These are phyloP conservation scores for Poecilia gillii DNA, from an alignment of 2,797 vertebrate genomes.

Conservation along the genomic window DNA sequence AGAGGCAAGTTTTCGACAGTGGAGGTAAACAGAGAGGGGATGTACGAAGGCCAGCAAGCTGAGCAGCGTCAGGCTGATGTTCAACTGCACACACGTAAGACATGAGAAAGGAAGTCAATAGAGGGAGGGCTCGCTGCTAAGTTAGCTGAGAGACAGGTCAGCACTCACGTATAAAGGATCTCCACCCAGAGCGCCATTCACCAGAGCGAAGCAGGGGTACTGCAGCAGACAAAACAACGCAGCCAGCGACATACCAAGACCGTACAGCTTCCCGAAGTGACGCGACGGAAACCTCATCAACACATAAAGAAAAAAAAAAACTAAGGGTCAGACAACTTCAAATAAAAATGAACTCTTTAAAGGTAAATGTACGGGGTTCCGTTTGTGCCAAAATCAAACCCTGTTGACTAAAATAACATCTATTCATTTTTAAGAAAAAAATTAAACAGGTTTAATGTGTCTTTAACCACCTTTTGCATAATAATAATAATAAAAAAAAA, in stretches of 20 bases:
- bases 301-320: background rate
- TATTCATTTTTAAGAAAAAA: background rate
- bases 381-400: background rate
- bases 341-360: background rate
- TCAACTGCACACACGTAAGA: conserved; percentile 77
- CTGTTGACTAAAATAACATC: background rate
- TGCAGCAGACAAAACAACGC: conserved; percentile 87
- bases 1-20: conserved; percentile 71
- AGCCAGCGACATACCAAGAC: conserved; percentile 86
- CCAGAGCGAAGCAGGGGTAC: conserved; percentile 86
- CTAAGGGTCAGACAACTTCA: background rate
- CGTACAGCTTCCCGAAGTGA: conserved; percentile 93
- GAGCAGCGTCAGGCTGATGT: conserved; percentile 80
- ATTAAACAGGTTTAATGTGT: background rate
- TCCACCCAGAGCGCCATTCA: conserved; percentile 80
- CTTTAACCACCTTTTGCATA: background rate
- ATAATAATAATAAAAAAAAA: background rate
- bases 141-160: background rate
- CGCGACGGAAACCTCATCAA: conserved; percentile 83
- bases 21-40: conserved; percentile 81
- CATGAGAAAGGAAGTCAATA: background rate
- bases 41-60: conserved; percentile 85
- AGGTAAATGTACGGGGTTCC: background rate
- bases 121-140: background rate
- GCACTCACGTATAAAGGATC: conserved; percentile 89